These are phyloP conservation scores for Dexiosoma caninum DNA, from an alignment of 2,888 invertebrate species.

Conservation along the genomic window DNA sequence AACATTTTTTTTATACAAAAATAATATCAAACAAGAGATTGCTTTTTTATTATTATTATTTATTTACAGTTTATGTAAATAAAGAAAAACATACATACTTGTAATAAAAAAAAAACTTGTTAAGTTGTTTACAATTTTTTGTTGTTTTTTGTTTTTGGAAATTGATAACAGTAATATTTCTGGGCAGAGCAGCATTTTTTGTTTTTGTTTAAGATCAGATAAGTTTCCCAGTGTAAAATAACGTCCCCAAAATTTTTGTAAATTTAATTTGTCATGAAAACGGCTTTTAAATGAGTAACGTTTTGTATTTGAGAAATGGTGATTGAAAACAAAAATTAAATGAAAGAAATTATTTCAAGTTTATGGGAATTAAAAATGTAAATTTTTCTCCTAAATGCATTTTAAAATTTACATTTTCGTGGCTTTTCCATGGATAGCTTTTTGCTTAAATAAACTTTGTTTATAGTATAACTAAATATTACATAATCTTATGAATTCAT, in stretches of 20 bases:
- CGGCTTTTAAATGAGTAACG: neutral
- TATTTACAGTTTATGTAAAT: constrained; percentile 42
- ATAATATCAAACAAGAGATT: constrained; percentile 1
- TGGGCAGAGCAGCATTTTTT: neutral
- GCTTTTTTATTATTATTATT: constrained; percentile 23
- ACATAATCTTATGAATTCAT: constrained; percentile 39
- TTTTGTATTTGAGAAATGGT: constrained; percentile 1
- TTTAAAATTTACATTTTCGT: neutral
- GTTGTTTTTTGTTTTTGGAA: constrained; percentile 5
- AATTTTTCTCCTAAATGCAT: constrained; percentile 18
- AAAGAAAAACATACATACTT: neutral
- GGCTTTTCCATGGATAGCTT: neutral
- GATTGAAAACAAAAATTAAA: neutral
- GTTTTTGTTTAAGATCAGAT: constrained; percentile 16
- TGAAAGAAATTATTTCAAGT: constrained; percentile 54
- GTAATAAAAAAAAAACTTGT: constrained; percentile 14
- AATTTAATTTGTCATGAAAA: neutral
- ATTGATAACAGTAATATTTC: constrained; percentile 39
- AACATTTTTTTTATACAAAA: neutral
- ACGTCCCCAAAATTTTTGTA: neutral
- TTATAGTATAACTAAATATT: constrained; percentile 26
- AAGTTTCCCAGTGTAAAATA: constrained; percentile 19
- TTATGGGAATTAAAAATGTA: constrained; percentile 57
- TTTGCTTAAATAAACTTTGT: constrained; percentile 2
- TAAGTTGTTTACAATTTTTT: constrained; percentile 18